Evolutionary conservation across 2,888 invertebrate genomes (phyloP), one percentile per base, ranked within the genome.

Genomic region (Heliconius hortense): DNA sequence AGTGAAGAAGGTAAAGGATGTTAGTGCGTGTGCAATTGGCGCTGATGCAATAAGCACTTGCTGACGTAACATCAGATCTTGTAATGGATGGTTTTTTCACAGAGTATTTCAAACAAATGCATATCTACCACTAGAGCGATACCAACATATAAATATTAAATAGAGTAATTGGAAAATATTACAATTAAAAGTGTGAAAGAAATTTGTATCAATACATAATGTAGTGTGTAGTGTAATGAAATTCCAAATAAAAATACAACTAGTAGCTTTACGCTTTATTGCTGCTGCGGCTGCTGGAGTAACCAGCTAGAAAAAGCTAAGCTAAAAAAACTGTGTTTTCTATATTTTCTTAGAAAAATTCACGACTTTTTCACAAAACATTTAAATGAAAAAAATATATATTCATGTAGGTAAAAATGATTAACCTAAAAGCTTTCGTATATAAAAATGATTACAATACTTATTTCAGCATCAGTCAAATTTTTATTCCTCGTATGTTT

Each of bases 401-500:
- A 48, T 67, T 10, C 7, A 64, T 59, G 15, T 72, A n/a, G 13
- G 28, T 59, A 21, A 18, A 53, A 35, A 62, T 35, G 43, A 68
- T 68, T 76, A 48, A 64, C 72, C 72, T 64, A 66, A 73, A 78
- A 78, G 73, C 73, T 73, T 75, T 74, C 18, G 71, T 48, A 75
- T 63, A 73, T 73, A 73, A 75, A 76, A 77, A 69, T 63, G 74
- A 74, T 77, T 48, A 78, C 74, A 79, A 82, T 81, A 84, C 84
- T 84, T 82, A 81, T 79, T 82, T 77, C 68, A 77, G 64, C 76
- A 84, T 84, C 84, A 84, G 82, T 83, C 81, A 82, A 88, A 90
- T 83, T 91, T 83, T 86, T 89, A 90, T 87, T 89, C 85, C 84
- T 87, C 89, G 89, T 91, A 86, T 91, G 91, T 91, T 90, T 89